Percentiles rank a stretch among this genome's conserved stretches.
phyloP scores from a whole-genome alignment of 2,797 vertebrate species.

The Sarcophilus harrisii region DNA sequence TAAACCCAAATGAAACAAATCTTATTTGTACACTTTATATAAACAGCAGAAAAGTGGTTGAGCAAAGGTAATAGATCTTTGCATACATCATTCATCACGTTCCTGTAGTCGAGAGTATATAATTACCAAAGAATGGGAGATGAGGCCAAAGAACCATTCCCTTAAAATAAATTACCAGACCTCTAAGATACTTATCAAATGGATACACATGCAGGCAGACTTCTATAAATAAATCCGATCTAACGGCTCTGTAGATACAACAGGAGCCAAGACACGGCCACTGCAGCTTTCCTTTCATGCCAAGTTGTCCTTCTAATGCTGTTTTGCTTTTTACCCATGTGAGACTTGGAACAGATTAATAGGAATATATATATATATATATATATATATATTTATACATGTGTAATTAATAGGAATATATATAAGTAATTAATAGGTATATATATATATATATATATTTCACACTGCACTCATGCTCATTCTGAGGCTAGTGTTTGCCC shows the following conservation, averaged over 20 bases:
- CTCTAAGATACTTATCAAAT: slow-evolving; percentile 49
- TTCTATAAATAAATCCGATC: slow-evolving; percentile 67
- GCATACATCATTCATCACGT: slow-evolving; percentile 50
- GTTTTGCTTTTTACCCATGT: slow-evolving; percentile 69
- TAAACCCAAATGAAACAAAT: slow-evolving; percentile 64
- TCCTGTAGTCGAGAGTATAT: slow-evolving; percentile 21
- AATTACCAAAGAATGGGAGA: slow-evolving; percentile 61
- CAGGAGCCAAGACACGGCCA: slow-evolving; percentile 73
- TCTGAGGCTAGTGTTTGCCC: background rate
- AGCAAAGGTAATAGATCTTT: slow-evolving; percentile 62
- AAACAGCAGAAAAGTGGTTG: slow-evolving; percentile 62
- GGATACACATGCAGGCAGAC: slow-evolving; percentile 65
- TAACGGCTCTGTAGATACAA: slow-evolving; percentile 25
- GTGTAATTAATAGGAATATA: too few species aligned
- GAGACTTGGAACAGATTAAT: slow-evolving; percentile 69
- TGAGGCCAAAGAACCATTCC: slow-evolving; percentile 59
- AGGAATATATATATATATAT: slow-evolving; percentile 52
- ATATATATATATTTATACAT: slow-evolving; percentile 30
- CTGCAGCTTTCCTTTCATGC: slow-evolving; percentile 62
- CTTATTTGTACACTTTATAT: slow-evolving; percentile 52
- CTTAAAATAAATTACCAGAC: slow-evolving; percentile 71
- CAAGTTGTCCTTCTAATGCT: slow-evolving; percentile 71
- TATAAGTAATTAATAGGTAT: too few species aligned
- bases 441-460: too few species aligned
- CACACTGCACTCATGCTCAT: background rate